A percentile compares a stretch with the other conserved stretches of the same genome.
These are phyloP conservation scores for Caenorhabditis brenneri DNA, from an alignment of 1,140 invertebrate genomes.

Conservation along the genomic window DNA sequence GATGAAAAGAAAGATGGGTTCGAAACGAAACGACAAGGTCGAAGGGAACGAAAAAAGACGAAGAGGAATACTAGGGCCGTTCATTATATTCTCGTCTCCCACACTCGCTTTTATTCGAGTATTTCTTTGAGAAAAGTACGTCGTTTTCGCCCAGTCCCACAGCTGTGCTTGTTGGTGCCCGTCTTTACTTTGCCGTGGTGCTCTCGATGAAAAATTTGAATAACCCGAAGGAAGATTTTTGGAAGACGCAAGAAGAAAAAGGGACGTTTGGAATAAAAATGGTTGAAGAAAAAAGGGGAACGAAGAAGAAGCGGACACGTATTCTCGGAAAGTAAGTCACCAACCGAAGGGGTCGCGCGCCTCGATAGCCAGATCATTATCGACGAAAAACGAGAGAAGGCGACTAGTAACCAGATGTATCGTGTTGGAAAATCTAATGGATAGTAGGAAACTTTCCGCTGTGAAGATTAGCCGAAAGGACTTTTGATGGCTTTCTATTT, in stretches of 20 bases:
- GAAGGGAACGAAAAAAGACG: not conserved
- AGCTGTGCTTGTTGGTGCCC: constrained; percentile 25
- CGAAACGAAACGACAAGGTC: constrained; percentile 14
- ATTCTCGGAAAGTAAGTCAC: constrained; percentile 39
- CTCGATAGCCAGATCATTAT: constrained; percentile 35
- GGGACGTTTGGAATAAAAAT: not conserved
- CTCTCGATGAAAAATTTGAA: constrained; percentile 39
- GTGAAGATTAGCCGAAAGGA: constrained; percentile 1
- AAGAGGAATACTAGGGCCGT: constrained; percentile 1
- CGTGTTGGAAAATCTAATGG: not conserved
- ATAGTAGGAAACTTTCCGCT: constrained; percentile 7
- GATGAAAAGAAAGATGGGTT: not conserved
- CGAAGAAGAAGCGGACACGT: constrained; percentile 10
- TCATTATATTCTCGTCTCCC: constrained; percentile 33
- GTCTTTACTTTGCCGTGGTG: not conserved
- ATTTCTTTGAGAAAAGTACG: constrained; percentile 40
- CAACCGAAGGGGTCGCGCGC: not conserved
- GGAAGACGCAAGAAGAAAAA: too few species aligned
- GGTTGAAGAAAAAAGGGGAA: not conserved
- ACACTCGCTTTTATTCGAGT: constrained; percentile 29
- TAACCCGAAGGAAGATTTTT: constrained; percentile 19
- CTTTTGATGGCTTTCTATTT: not conserved
- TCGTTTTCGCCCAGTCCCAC: constrained; percentile 6
- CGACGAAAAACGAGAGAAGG: constrained; percentile 1
- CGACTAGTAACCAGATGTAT: constrained; percentile 16